These are phyloP conservation scores for Luidia sarsii DNA, from an alignment of 53 echinoderm and acorn worm genomes.

Conservation along the genomic window DNA sequence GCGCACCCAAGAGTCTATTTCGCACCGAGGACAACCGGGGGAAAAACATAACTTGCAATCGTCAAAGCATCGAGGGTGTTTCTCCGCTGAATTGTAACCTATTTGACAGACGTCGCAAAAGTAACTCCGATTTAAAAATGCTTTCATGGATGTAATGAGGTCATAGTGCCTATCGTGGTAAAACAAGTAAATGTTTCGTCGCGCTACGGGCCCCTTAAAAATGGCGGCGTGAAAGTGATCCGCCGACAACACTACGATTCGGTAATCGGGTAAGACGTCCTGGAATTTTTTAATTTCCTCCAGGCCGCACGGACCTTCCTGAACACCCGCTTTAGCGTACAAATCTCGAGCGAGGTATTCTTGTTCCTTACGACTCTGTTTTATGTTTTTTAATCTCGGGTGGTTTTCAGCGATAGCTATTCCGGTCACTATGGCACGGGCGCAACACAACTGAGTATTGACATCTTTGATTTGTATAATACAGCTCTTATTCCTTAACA, in stretches of 20 bases:
- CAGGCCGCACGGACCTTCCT: conserved; percentile 52
- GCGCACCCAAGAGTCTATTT: neutral
- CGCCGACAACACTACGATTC: conserved; percentile 39
- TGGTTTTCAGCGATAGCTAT: conserved; percentile 52
- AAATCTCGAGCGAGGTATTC: conserved; percentile 26
- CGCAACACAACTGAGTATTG: conserved; percentile 52
- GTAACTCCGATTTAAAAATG: conserved; percentile 39
- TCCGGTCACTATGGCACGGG: conserved; percentile 67
- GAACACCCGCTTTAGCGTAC: conserved; percentile 47
- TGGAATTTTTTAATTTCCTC: conserved; percentile 56
- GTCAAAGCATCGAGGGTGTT: conserved; percentile 39
- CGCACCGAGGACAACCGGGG: conserved; percentile 27
- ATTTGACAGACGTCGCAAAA: neutral
- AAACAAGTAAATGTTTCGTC: neutral
- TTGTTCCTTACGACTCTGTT: conserved; percentile 15
- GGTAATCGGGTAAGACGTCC: conserved; percentile 12
- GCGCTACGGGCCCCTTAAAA: conserved; percentile 37
- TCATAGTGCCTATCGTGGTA: neutral
- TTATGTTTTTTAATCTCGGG: conserved; percentile 29
- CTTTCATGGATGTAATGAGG: conserved; percentile 39
- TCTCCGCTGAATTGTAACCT: conserved; percentile 23
- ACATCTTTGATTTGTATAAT: conserved; percentile 52
- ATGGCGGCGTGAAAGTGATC: conserved; percentile 26
- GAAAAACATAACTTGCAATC: conserved; percentile 30
- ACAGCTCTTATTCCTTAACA: conserved; percentile 1